Percentiles rank a stretch among this genome's conserved stretches.
phyloP scores from a whole-genome alignment of 2,113 vertebrate genomes.

The Serilophus lunatus region DNA sequence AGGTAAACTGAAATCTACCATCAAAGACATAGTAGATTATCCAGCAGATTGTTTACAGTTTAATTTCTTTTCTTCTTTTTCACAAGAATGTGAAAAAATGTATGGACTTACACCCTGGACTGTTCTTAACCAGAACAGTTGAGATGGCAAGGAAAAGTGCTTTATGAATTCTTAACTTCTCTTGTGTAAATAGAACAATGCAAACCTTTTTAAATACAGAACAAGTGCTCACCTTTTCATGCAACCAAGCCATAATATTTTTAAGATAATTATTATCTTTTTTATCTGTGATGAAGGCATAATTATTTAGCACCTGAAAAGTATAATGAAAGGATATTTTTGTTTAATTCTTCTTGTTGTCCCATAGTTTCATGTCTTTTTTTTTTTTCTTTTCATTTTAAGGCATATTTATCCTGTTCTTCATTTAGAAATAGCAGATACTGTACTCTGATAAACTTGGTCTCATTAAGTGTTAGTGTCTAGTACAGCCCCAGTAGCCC shows the following conservation, averaged over 20 bases:
- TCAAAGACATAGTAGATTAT: not conserved
- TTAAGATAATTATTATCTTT: not conserved
- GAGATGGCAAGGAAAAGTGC: not conserved
- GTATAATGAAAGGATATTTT: not conserved
- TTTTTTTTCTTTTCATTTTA: not conserved
- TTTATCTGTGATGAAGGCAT: not conserved
- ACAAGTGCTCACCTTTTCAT: not conserved
- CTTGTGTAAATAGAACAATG: not conserved
- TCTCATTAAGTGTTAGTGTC: slow-evolving; percentile 59
- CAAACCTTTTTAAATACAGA: not conserved
- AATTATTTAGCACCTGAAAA: not conserved
- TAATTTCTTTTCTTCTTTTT: not conserved
- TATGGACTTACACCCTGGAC: rapidly evolving
- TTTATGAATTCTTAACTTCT: not conserved
- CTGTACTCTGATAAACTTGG: slow-evolving; percentile 51
- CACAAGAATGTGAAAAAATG: not conserved
- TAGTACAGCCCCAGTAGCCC: slow-evolving; percentile 14
- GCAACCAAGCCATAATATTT: not conserved
- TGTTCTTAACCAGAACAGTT: not conserved
- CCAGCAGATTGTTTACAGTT: not conserved
- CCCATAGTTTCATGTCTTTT: not conserved
- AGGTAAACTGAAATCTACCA: not conserved
- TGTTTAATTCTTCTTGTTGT: not conserved
- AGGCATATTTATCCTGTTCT: not conserved
- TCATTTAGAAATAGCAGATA: slow-evolving; percentile 26